Base-by-base conservation (phyloP, 2,113 vertebrate species). In the Syngnathus floridae region DNA sequence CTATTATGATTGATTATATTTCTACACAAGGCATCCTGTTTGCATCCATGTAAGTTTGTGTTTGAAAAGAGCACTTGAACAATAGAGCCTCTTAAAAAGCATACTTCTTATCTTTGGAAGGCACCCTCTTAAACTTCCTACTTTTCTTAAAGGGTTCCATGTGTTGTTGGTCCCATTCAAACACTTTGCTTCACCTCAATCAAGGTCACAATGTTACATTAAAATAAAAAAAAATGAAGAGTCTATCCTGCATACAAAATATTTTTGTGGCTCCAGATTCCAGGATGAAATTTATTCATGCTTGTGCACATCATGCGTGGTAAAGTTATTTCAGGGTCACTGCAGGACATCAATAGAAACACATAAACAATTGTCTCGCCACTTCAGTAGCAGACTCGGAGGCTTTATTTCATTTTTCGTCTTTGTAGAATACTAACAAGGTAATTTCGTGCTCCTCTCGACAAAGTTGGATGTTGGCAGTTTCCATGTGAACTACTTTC, bases 91-190 rank as follows among this genome's bases (percentile, higher is more conserved):
- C 80, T 82, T 82, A 77, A 70, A 78, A 89, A 88, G 82, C 76
- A 71, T 4, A 60, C 43, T 62, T 58, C 86, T 90, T 91, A 90
- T 91, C 88, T 88, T 62, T 62, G 65, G 55, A 80, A 64, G 69
- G 80, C 88, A 87, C 85, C 78, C 81, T 72, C 68, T 70, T 75
- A 70, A 74, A 85, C 79, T 87, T 89, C 86, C 86, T 87, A 84
- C 78, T 79, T 66, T 68, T 74, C 76, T 45, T 36, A 61, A 31
- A 31, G 52, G 57, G 64, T 69, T 65, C 61, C 43, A 62, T 62
- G 41, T 49, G 52, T 54, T 67, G 46, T 17, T 67, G 70, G 63
- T 19, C 62, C 52, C 38, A 73, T 69, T 43, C n/a, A 79, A 76
- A 58, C 65, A 69, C 52, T 70, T 81, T 79, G 69, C 49, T 62